Base-by-base conservation (phyloP, 2,113 vertebrate species). In the Hipposideros armiger region DNA sequence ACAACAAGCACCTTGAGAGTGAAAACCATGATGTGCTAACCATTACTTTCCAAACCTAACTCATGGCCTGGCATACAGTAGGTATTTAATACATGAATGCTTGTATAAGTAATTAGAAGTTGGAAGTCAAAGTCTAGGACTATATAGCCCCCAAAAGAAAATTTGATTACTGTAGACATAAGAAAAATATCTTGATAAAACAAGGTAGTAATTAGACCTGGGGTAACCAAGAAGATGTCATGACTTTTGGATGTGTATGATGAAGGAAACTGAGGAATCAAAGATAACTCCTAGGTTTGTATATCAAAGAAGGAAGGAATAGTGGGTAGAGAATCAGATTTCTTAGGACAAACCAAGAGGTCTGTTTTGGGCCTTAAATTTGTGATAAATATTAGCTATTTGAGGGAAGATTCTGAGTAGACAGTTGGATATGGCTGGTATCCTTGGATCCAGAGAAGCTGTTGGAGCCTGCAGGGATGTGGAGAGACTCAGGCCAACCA, bases 41-140 rank as follows among this genome's bases (percentile, higher is more conserved):
- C 3, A 8, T 67, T 56, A 28, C 40, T 58, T 90, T 58, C 45
- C 50, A 50, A 67, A 64, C 10, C 36, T 83, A 77, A 78, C 40
- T 5, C n/a, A 77, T 52, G n/a, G 5, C n/a, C 14, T 95, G 36
- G 24, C 11, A 52, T 56, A 54, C 11, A 69, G 26, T 62, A 64
- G 36, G 50, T 69, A 30, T 24, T 94, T 64, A 83, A 40, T 64
- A 42, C 1, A 17, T 62, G 19, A 77, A 42, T 56, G 4, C 20
- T 45, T 67, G 56, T 60, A 66, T 40, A 69, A 95, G 36, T 50
- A 74, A 36, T 70, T 88, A 81, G n/a, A 88, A 70, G 22, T 24
- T 64, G 15, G 30, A 66, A 52, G 22, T 85, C 28, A 87, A 86
- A 91, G 32, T 87, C 40, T 40, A 90, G 45, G 42, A n/a, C 56